Base-by-base conservation (phyloP, 1,140 invertebrate genomes). In the Drosophila pallidifrons region DNA sequence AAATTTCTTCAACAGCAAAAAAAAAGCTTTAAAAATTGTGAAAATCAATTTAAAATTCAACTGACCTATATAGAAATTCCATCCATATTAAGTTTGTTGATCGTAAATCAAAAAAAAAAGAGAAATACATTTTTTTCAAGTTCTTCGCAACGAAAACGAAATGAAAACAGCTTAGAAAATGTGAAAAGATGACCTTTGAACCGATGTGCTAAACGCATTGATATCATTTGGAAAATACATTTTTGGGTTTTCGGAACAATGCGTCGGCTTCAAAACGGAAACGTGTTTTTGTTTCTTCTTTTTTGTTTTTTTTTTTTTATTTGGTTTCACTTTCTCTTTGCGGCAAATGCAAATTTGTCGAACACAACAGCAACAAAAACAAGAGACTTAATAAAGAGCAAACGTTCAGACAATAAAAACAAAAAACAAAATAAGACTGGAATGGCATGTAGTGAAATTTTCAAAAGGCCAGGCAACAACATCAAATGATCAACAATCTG, bases 391-490 rank as follows among this genome's bases (percentile, higher is more conserved):
- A 55, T 55, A 38, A 35, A 61, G 49, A 70, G 47, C 58, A 47
- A 60, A 60, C 28, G 43, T 47, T 61, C 58, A 47, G 58, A 47
- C 58, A 61, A 61, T 35, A 47, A 61, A 47, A 61, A 11, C 7
- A 10, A 38, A 57, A 41, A 41, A 3, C 28, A 49, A 52, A 60
- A 38, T 49, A 16, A 45, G 38, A 60, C 65, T 41, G 65, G 47
- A 74, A 74, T 60, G 71, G 71, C 55, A 68, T 59, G 63, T 47
- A 68, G 71, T 54, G 71, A 74, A 74, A 74, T 60, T 67, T 57
- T 32, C 1, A 63, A 25, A 25, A 25, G 20, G 20, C 20, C 20
- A 25, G 20, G 20, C 20, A 25, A 25, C 20, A 25, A 61, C 7
- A 43, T 25, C 5, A 38, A 43, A 64, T 45, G 30, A 15, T 69